These are phyloP conservation scores for Ormyrus labotus DNA, from an alignment of 2,888 invertebrate genomes.

Conservation along the genomic window DNA sequence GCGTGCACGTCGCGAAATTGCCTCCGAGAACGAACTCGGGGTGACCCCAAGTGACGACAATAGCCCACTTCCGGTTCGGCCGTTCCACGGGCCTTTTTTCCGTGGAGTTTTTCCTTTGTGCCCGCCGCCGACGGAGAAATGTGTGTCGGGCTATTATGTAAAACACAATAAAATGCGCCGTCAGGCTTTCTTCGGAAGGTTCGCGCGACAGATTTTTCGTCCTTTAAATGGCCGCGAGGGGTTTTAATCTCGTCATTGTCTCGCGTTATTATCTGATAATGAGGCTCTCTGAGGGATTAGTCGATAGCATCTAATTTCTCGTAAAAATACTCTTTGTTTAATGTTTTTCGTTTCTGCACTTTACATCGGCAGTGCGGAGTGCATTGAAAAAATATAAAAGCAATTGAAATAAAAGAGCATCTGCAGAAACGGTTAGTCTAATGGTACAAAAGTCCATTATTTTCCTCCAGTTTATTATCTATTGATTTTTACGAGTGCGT, in stretches of 20 bases:
- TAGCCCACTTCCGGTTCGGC: slow-evolving; percentile 51
- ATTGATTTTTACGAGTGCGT: slow-evolving; percentile 28
- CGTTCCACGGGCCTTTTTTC: slow-evolving; percentile 10
- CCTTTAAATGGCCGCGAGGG: too few species aligned
- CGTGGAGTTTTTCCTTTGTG: too few species aligned
- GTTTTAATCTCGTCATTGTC: too few species aligned
- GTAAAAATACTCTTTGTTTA: background rate
- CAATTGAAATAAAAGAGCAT: slow-evolving; percentile 15
- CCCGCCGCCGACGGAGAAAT: too few species aligned
- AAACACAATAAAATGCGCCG: too few species aligned
- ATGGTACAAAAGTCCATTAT: background rate
- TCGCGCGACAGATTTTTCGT: background rate
- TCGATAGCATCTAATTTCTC: too few species aligned
- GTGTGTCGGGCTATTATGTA: too few species aligned
- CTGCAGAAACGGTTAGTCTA: background rate
- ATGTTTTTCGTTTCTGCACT: background rate
- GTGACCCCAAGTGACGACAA: slow-evolving; percentile 50
- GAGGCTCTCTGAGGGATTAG: too few species aligned
- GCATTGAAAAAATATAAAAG: too few species aligned
- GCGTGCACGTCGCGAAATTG: slow-evolving; percentile 28
- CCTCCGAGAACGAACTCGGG: slow-evolving; percentile 39
- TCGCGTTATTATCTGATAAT: too few species aligned
- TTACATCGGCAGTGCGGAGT: background rate
- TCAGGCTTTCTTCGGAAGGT: too few species aligned
- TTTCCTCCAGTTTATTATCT: slow-evolving; percentile 17